Evolutionary conservation across 2,888 invertebrate genomes (phyloP).

Genomic region (Monoplex corrugatus): DNA sequence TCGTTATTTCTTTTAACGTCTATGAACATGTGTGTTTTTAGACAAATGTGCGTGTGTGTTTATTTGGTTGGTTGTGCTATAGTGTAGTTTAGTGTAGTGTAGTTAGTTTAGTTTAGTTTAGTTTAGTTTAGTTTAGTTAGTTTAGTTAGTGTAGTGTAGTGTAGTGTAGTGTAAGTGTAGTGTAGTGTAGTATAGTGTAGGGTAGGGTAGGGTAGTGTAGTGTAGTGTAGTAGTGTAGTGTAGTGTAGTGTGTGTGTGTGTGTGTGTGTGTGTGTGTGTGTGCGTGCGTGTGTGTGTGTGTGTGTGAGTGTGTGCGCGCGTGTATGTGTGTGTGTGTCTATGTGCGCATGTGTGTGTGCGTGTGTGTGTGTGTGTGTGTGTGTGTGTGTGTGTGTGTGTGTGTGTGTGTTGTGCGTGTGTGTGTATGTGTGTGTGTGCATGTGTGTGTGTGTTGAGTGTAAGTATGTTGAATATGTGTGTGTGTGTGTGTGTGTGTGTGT

Average conservation of each 20-base stretch:
- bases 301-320: neutral
- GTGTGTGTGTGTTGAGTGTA: neutral
- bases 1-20: neutral
- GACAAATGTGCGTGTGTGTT: neutral
- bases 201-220: too few species aligned
- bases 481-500: too few species aligned
- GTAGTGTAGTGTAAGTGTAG: too few species aligned
- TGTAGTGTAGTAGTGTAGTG: too few species aligned
- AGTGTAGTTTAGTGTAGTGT: too few species aligned
- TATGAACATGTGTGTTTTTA: neutral
- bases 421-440: neutral
- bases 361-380: neutral
- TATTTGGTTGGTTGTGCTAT: neutral
- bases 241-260: neutral
- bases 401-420: neutral
- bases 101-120: too few species aligned
- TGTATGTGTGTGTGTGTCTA: neutral
- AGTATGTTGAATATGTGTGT: neutral
- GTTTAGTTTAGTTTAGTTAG: too few species aligned
- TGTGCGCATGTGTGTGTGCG: neutral
- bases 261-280: neutral
- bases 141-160: too few species aligned
- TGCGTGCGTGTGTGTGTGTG: neutral
- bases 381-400: conserved; percentile 16
- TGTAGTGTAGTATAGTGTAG: too few species aligned